These are phyloP conservation scores for Hippocampus zosterae DNA, from an alignment of 2,113 vertebrate genomes.

Conservation along the genomic window DNA sequence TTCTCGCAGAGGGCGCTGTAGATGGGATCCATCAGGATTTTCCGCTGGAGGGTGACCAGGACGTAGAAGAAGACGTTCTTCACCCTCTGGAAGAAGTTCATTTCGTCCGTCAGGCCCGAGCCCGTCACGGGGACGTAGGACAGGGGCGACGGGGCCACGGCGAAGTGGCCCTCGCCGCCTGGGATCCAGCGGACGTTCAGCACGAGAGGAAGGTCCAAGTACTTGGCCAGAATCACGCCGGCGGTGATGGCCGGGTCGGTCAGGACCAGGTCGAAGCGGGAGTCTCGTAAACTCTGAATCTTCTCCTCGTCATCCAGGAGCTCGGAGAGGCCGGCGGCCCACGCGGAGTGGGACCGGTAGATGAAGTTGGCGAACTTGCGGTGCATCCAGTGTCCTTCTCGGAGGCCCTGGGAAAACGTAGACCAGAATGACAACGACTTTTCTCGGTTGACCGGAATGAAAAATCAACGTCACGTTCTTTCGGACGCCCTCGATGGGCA, in stretches of 20 bases:
- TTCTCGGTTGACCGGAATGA: too few species aligned
- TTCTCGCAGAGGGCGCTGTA: conserved; percentile 60
- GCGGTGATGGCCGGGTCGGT: conserved; percentile 59
- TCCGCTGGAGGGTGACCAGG: conserved; percentile 43
- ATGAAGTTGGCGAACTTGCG: conserved; percentile 30
- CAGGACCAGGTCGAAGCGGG: conserved; percentile 66
- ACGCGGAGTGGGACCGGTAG: not conserved
- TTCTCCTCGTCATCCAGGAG: conserved; percentile 43
- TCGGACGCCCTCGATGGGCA: too few species aligned
- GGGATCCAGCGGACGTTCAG: conserved; percentile 71
- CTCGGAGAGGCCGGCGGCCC: conserved; percentile 8
- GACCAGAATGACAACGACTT: too few species aligned
- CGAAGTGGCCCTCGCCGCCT: conserved; percentile 65
- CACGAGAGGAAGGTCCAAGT: conserved; percentile 67
- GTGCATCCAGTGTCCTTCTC: not conserved
- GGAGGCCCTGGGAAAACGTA: not conserved
- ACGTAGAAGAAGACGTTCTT: conserved; percentile 56
- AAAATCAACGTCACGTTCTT: too few species aligned
- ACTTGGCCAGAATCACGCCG: conserved; percentile 64
- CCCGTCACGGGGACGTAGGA: conserved; percentile 70
- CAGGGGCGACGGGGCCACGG: conserved; percentile 64
- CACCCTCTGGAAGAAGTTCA: conserved; percentile 66
- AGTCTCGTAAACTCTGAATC: conserved; percentile 34
- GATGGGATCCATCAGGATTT: conserved; percentile 44
- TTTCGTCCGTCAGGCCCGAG: conserved; percentile 64